phyloP scores from a whole-genome alignment of 2,797 vertebrate genomes.

The Anniella stebbinsi region DNA sequence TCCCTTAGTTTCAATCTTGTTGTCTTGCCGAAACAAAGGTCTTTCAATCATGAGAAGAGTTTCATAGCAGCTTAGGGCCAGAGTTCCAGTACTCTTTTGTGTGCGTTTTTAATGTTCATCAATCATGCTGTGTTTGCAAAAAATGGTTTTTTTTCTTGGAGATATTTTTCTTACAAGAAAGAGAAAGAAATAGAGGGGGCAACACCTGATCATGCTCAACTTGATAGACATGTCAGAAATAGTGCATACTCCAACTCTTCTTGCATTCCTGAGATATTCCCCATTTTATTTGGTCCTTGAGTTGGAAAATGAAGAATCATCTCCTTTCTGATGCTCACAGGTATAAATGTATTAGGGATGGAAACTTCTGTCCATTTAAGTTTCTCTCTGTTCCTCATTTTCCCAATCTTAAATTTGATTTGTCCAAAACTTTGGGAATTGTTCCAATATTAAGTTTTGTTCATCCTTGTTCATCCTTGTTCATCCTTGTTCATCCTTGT shows the following conservation, averaged over 20 bases:
- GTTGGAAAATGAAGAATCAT: not conserved
- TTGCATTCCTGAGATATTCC: not conserved
- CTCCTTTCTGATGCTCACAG: not conserved
- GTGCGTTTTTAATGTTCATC: slow-evolving; percentile 39
- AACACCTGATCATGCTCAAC: slow-evolving; percentile 11
- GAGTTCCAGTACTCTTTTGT: slow-evolving; percentile 54
- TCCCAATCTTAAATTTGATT: too few relatives aligned
- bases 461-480: too few relatives aligned
- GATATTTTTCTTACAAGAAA: not conserved
- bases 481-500: too few relatives aligned
- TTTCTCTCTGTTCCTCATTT: too few relatives aligned
- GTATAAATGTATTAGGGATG: too few relatives aligned
- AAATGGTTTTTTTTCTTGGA: slow-evolving; percentile 52
- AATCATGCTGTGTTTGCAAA: slow-evolving; percentile 55
- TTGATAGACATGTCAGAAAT: not conserved
- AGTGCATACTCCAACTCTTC: not conserved
- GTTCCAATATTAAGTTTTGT: too few relatives aligned
- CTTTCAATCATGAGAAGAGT: slow-evolving; percentile 61
- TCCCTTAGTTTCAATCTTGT: slow-evolving; percentile 68
- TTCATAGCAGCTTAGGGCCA: slow-evolving; percentile 61
- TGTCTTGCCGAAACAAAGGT: slow-evolving; percentile 69
- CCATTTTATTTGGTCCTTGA: too few relatives aligned
- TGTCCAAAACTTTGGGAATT: too few relatives aligned
- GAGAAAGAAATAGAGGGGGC: not conserved
- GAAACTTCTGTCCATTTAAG: too few relatives aligned